A percentile compares a stretch with the other conserved stretches of the same genome.
Evolutionary conservation across 2,797 vertebrate genomes (phyloP).

Genomic region (Melanotaenia boesemani): DNA sequence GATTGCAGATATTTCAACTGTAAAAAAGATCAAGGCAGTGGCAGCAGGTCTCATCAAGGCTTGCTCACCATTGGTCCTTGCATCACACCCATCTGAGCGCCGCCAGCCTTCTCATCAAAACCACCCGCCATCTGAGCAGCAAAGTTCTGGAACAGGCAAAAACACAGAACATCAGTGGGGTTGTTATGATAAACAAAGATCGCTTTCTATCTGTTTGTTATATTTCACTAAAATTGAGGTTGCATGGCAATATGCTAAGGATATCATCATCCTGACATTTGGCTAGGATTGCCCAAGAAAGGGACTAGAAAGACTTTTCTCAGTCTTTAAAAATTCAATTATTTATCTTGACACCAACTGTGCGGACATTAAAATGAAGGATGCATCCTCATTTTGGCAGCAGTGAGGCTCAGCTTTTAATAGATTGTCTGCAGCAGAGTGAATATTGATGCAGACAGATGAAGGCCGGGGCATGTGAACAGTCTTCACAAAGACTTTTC

Average conservation of each 20-base stretch:
- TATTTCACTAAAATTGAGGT: neutral
- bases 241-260: neutral
- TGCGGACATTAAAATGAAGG: conserved; percentile 14
- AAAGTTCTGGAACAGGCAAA: conserved; percentile 86
- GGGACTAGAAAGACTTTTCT: neutral
- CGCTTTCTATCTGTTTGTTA: neutral
- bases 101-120: conserved; percentile 95
- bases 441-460: conserved; percentile 51
- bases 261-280: neutral
- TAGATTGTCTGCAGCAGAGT: conserved; percentile 32
- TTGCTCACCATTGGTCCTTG: conserved; percentile 90
- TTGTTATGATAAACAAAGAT: neutral
- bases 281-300: neutral
- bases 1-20: neutral
- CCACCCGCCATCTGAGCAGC: conserved; percentile 95
- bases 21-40: neutral
- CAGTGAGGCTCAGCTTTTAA: conserved; percentile 13
- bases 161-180: neutral
- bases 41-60: conserved; percentile 39
- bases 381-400: conserved; percentile 29
- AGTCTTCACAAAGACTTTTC: conserved; percentile 71
- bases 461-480: conserved; percentile 65
- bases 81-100: conserved; percentile 93
- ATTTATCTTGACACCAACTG: conserved; percentile 11
- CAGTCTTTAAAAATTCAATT: neutral